These are phyloP conservation scores for Rhinopomastus cyanomelas DNA, from an alignment of 2,113 vertebrate genomes.

Conservation along the genomic window DNA sequence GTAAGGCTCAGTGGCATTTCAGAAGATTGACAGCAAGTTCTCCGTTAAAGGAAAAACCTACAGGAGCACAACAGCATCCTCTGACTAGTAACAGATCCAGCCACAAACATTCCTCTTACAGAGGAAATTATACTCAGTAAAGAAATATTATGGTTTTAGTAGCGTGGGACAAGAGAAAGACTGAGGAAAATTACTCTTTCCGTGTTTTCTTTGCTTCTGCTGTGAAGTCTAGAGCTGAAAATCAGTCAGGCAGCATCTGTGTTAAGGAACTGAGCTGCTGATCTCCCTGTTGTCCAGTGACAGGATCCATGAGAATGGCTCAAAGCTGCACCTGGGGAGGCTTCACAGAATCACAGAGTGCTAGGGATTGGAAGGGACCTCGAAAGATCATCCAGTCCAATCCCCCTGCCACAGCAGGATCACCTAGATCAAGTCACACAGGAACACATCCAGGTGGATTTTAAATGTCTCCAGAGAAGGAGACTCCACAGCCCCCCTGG, in stretches of 20 bases:
- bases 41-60: background rate
- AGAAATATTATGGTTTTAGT: background rate
- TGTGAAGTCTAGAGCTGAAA: background rate
- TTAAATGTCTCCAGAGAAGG: too few species aligned
- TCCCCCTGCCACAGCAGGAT: too few species aligned
- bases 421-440: too few species aligned
- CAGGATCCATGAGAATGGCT: rapidly evolving
- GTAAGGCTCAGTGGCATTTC: conserved; percentile 36
- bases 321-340: background rate
- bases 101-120: background rate
- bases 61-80: background rate
- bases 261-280: background rate
- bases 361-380: too few species aligned
- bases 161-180: background rate
- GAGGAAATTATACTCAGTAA: background rate
- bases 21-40: conserved; percentile 32
- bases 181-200: background rate
- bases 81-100: background rate
- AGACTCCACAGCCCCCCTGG: too few species aligned
- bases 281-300: background rate
- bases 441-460: too few species aligned
- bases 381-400: too few species aligned
- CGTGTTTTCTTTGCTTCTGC: background rate
- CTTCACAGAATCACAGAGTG: too few species aligned
- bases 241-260: background rate